Percentiles rank a stretch among this genome's conserved stretches.
phyloP scores from a whole-genome alignment of 2,888 invertebrate genomes.

The Sthenelais limicola region DNA sequence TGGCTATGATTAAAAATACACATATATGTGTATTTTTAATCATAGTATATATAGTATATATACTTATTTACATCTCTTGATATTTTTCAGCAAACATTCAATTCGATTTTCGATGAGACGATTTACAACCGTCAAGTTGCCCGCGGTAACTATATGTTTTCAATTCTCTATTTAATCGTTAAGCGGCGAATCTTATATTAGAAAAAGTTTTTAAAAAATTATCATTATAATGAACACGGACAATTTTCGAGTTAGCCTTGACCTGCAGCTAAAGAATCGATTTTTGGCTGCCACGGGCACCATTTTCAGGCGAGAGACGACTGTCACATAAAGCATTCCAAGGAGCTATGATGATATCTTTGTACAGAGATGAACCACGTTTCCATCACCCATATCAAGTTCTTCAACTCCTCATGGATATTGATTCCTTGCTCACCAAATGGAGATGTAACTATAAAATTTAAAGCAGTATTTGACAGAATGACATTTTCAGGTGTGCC shows the following conservation, averaged over 20 bases:
- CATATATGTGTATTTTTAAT: neutral
- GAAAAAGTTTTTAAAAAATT: too few species aligned
- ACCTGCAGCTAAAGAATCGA: too few species aligned
- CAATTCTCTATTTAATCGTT: too few species aligned
- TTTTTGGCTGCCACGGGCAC: too few species aligned
- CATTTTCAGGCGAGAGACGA: constrained; percentile 79
- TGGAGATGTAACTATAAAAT: constrained; percentile 99
- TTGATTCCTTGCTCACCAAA: constrained; percentile 97
- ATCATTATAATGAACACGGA: too few species aligned
- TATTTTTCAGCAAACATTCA: constrained; percentile 80
- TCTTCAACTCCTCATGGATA: constrained; percentile 94
- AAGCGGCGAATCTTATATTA: too few species aligned
- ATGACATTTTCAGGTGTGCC: too few species aligned
- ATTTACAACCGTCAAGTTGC: constrained; percentile 87
- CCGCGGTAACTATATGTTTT: too few species aligned
- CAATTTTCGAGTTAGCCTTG: too few species aligned
- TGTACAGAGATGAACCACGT: constrained; percentile 96
- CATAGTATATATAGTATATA: neutral
- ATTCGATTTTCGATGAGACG: constrained; percentile 88
- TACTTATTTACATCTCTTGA: neutral
- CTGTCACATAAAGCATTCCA: constrained; percentile 93
- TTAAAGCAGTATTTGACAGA: too few species aligned
- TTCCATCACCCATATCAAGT: constrained; percentile 99
- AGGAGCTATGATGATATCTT: constrained; percentile 97
- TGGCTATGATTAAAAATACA: too few species aligned